Evolutionary conservation across 1,140 invertebrate genomes (phyloP).

Genomic region (Stegodyphus dumicola): DNA sequence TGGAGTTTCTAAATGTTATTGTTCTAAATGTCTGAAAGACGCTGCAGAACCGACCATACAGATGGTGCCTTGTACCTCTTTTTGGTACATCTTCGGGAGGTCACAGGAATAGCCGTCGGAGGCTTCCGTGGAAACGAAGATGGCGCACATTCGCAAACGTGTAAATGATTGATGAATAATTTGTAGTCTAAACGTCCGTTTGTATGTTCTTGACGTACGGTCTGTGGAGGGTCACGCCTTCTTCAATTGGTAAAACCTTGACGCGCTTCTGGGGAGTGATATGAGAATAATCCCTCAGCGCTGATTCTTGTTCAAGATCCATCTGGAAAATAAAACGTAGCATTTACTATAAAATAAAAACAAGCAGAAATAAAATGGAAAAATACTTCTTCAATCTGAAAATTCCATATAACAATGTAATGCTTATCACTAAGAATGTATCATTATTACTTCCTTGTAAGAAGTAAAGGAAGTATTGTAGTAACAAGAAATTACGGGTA

Average conservation of each 20-base stretch:
- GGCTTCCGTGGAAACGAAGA: not conserved
- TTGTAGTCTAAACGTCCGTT: slow-evolving; percentile 40
- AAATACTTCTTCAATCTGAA: not conserved
- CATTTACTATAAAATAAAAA: too few relatives aligned
- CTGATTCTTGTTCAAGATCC: slow-evolving; percentile 40
- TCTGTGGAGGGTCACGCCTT: slow-evolving; percentile 31
- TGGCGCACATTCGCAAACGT: not conserved
- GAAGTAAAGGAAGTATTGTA: too few relatives aligned
- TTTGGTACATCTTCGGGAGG: not conserved
- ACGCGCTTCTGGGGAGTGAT: slow-evolving; percentile 59
- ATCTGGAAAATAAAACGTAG: slow-evolving; percentile 15
- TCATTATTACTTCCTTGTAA: too few relatives aligned
- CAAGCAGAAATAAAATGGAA: not conserved
- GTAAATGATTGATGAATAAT: not conserved
- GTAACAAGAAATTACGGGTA: too few relatives aligned
- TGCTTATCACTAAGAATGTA: too few relatives aligned
- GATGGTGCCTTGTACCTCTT: not conserved
- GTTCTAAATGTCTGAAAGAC: not conserved
- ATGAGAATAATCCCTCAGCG: slow-evolving; percentile 52
- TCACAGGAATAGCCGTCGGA: not conserved
- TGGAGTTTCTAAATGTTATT: not conserved
- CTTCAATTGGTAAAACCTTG: slow-evolving; percentile 49
- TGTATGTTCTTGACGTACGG: slow-evolving; percentile 56
- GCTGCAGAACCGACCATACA: not conserved
- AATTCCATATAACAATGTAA: too few relatives aligned